Base-by-base conservation (phyloP, 2,113 vertebrate genomes). In the Stigmatopora nigra region DNA sequence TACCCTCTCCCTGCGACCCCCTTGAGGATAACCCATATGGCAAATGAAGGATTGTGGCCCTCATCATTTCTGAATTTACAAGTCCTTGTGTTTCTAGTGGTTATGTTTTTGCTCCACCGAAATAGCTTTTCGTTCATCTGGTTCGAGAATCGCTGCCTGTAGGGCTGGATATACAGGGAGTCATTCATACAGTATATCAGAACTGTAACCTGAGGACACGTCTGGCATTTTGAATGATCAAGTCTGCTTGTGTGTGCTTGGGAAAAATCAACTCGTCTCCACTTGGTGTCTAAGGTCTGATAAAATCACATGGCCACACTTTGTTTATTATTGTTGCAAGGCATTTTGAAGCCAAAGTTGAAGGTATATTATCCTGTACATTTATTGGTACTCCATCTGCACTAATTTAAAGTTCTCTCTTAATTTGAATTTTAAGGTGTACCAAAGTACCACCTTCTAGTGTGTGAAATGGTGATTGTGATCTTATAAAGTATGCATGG, bases 251-350 rank as follows among this genome's bases (percentile, higher is more conserved):
- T 10, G 1, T 41, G 57, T 17, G 20, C 58, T 62, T 46, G 53
- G 63, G 71, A 72, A 68, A 68, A 47, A 55, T 70, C 35, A 58
- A 82, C 59, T 60, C 78, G 81, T 82, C 78, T 81, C 79, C 75
- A 82, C 73, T 82, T 86, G 81, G 76, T 86, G 80, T 82, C 70
- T 74, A 63, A 79, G 78, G 72, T 81, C 83, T 64, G 44, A 65
- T 70, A 75, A 72, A 82, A 77, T 81, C 77, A 66, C 67, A 77
- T 79, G 76, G 70, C 82, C 79, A 80, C 86, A 86, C 83, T 82
- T 80, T 46, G 46, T 48, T 4, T 76, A 84, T 83, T 77, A 78
- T 70, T 77, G 78, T 74, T 55, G 56, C 75, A 75, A 74, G 79
- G 79, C 41, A 25, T 73, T 71, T 46, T 55, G 59, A 58, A 71